Evolutionary conservation across 2,888 invertebrate genomes (phyloP).

Genomic region (Amphimallon solstitiale): DNA sequence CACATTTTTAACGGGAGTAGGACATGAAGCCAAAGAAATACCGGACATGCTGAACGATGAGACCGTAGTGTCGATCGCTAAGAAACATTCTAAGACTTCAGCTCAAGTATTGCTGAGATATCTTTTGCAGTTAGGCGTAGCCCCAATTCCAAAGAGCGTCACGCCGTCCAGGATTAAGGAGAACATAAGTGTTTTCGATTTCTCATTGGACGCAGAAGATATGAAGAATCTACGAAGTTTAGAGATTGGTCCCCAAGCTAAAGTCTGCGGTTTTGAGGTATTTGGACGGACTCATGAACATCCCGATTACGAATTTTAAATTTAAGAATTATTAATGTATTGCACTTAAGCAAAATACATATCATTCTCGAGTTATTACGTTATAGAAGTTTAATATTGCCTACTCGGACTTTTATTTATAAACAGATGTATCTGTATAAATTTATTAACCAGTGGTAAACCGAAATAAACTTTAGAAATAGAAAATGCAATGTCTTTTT

Average conservation of each 20-base stretch:
- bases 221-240: slow-evolving; percentile 68
- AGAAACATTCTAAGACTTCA: slow-evolving; percentile 71
- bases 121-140: slow-evolving; percentile 74
- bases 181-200: slow-evolving; percentile 80
- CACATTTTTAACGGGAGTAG: slow-evolving; percentile 53
- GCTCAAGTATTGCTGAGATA: slow-evolving; percentile 79
- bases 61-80: slow-evolving; percentile 65
- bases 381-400: no score
- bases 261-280: slow-evolving; percentile 74
- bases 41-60: slow-evolving; percentile 73
- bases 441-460: no score
- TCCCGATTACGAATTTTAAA: slow-evolving; percentile 76
- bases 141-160: slow-evolving; percentile 84
- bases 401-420: no score
- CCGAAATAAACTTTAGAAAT: no score
- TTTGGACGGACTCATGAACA: slow-evolving; percentile 67
- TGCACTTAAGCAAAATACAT: no score
- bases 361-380: no score
- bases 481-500: no score
- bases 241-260: slow-evolving; percentile 71
- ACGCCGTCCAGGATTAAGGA: slow-evolving; percentile 74
- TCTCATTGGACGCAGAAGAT: slow-evolving; percentile 70
- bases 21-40: slow-evolving; percentile 64
- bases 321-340: not conserved
- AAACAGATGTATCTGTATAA: no score